Conservation (phyloP, 2,113 vertebrate species). For the Percina caprodes region DNA sequence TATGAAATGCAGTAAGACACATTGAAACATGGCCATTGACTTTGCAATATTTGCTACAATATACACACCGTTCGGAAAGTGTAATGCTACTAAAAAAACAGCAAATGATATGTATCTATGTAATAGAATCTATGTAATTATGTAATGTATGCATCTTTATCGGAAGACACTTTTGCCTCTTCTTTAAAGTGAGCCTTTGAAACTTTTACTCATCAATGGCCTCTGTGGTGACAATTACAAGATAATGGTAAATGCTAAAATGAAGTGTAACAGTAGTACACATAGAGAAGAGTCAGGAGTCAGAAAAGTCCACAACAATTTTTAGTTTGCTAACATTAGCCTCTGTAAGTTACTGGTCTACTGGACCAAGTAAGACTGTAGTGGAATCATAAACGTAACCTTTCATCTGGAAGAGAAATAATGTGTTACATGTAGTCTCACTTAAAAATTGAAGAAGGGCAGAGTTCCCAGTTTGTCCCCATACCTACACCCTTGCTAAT, state of each 20-base stretch:
- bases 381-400: background rate
- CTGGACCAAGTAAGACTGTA: background rate
- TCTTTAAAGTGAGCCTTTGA: background rate
- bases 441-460: background rate
- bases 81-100: background rate
- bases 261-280: background rate
- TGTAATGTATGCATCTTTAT: background rate
- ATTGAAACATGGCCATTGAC: background rate
- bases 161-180: background rate
- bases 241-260: background rate
- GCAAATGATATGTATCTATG: background rate
- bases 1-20: background rate
- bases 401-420: background rate
- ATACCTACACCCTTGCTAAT: background rate
- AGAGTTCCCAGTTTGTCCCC: background rate
- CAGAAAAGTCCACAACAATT: background rate
- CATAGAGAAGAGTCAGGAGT: background rate
- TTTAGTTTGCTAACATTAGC: background rate
- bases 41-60: background rate
- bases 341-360: background rate
- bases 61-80: background rate
- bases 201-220: background rate
- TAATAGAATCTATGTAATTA: too few relatives aligned
- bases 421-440: background rate
- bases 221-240: background rate